Base-by-base conservation (phyloP, 2,113 vertebrate genomes). In the Etheostoma cragini region DNA sequence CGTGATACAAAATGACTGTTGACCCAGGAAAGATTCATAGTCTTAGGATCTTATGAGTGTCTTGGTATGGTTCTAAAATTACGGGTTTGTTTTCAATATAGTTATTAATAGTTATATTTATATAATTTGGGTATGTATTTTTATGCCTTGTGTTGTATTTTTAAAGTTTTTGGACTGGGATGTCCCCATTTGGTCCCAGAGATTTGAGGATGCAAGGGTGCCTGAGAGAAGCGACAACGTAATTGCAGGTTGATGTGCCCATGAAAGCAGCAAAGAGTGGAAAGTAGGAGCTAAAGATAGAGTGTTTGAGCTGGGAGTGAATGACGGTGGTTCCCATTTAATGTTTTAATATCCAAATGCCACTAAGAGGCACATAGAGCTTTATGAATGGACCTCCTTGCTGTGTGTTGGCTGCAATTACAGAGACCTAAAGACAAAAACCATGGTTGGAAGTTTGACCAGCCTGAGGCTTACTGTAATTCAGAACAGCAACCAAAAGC, bases 311-410 rank as follows among this genome's bases (percentile, higher is more conserved):
- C 84, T 76, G 82, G 88, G 89, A 92, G 38, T 11, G 38, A 89
- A 88, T 93, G 77, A 91, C 63, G 63, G 78, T 80, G 81, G 76
- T 79, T 82, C 71, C 88, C 83, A 92, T 94, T 87, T 85, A 92
- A 89, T 80, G 33, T 91, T 95, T 94, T 94, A 94, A 93, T 95
- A 94, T 94, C 89, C 86, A 54, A 90, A 87, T 33, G 80, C 93
- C 94, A 95, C 94, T 95, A 94, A 95, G 75, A 92, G 91, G 89
- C 89, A 91, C 80, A 88, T 93, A 17, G 33, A 90, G 84, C 80
- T 93, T 90, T 87, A 91, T 91, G 91, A 93, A 93, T 92, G 92
- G 86, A 88, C 88, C 86, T 91, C 80, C 89, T 88, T 68, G 67
- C 81, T 85, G 58, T 87, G 80, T 85, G 82, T 86, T 86, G 78